phyloP scores from a whole-genome alignment of 2,797 vertebrate genomes.

The Lagorchestes hirsutus region DNA sequence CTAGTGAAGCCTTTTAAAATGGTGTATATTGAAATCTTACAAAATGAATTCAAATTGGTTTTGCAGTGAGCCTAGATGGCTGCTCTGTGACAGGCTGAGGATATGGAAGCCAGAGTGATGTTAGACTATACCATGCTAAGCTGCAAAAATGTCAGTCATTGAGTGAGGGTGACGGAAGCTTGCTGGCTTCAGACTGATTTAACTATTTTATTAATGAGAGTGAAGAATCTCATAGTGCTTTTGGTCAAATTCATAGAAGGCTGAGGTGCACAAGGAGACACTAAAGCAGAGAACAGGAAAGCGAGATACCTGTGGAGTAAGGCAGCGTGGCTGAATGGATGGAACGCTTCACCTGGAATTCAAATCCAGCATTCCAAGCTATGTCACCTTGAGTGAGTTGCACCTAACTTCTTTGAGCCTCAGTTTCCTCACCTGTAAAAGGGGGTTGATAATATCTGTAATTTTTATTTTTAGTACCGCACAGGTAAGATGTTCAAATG shows the following conservation, averaged over 20 bases:
- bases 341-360: neutral
- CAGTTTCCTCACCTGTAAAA: neutral
- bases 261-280: neutral
- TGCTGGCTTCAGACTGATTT: slow-evolving; percentile 3
- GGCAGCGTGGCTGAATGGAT: neutral
- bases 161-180: neutral
- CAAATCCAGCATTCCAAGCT: neutral
- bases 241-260: slow-evolving; percentile 49
- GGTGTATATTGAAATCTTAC: slow-evolving; percentile 71
- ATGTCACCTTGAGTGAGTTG: neutral
- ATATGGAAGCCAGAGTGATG: slow-evolving; percentile 28
- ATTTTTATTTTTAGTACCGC: neutral
- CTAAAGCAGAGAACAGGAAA: neutral
- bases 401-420: neutral
- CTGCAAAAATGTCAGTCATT: neutral
- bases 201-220: slow-evolving; percentile 18
- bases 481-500: neutral
- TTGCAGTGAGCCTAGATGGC: slow-evolving; percentile 70
- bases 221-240: slow-evolving; percentile 18
- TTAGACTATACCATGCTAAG: neutral
- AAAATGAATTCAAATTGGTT: slow-evolving; percentile 78
- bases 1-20: slow-evolving; percentile 78
- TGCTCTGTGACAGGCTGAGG: slow-evolving; percentile 54
- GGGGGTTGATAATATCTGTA: neutral
- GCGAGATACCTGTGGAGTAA: neutral